Evolutionary conservation across 2,797 vertebrate species (phyloP).

Genomic region (Neosalanx taihuensis): DNA sequence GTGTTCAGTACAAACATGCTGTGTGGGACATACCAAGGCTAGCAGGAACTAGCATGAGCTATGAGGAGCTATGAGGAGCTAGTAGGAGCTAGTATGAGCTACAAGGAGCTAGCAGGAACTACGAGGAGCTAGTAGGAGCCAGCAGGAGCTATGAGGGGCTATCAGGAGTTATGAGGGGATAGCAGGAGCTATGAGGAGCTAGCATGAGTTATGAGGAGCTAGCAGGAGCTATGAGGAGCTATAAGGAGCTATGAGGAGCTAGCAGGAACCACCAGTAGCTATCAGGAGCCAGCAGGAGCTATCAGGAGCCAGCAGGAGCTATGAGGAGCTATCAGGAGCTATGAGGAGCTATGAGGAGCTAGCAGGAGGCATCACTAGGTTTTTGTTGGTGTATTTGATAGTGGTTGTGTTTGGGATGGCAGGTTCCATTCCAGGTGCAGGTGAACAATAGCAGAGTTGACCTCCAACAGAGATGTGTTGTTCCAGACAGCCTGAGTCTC

Average conservation of each 20-base stretch:
- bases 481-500: neutral
- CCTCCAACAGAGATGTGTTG: too few species aligned
- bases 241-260: neutral
- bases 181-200: neutral
- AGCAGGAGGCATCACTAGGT: too few species aligned
- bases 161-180: neutral
- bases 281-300: too few species aligned
- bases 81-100: neutral
- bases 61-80: neutral
- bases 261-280: neutral
- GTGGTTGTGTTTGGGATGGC: too few species aligned
- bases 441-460: too few species aligned
- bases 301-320: too few species aligned
- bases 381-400: too few species aligned
- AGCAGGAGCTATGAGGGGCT: neutral
- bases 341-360: too few species aligned
- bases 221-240: neutral
- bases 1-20: neutral
- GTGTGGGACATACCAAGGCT: neutral
- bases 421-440: too few species aligned
- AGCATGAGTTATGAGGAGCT: neutral
- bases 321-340: too few species aligned
- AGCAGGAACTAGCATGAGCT: neutral
- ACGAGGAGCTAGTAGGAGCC: neutral
- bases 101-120: neutral